phyloP scores from a whole-genome alignment of 2,888 invertebrate genomes.

The Frankliniella fusca region DNA sequence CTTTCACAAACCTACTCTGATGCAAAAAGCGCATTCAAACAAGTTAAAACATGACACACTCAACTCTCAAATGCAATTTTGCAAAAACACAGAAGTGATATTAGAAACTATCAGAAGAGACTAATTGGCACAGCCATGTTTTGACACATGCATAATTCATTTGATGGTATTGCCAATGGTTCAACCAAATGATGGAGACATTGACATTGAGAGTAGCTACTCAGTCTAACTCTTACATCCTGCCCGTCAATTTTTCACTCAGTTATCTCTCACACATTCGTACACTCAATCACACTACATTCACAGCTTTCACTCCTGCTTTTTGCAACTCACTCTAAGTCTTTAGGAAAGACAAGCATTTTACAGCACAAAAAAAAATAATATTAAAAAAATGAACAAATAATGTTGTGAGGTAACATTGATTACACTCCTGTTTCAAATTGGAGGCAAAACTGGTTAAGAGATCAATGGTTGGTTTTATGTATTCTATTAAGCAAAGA shows the following conservation, averaged over 20 bases:
- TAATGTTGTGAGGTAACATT: conserved; percentile 20
- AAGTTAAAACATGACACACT: neutral
- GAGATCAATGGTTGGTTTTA: conserved; percentile 26
- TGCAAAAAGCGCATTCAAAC: conserved; percentile 19
- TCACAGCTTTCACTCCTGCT: neutral
- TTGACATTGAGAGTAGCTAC: too few relatives aligned
- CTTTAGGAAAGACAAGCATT: conserved; percentile 23
- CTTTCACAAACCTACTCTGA: conserved; percentile 16
- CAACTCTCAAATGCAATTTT: conserved; percentile 9
- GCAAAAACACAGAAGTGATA: conserved; percentile 17
- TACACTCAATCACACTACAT: neutral
- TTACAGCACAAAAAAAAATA: conserved; percentile 20
- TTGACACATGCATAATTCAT: conserved; percentile 1
- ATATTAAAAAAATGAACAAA: conserved; percentile 20
- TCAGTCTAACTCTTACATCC: too few relatives aligned
- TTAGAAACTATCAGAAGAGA: neutral
- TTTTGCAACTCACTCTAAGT: conserved; percentile 14
- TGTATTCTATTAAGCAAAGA: conserved; percentile 23
- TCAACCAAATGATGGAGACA: too few relatives aligned
- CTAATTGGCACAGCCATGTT: conserved; percentile 18
- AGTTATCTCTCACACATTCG: neutral
- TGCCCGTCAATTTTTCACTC: neutral
- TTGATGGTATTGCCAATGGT: neutral
- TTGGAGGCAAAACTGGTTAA: conserved; percentile 24
- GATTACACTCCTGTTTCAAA: conserved; percentile 20